These are phyloP conservation scores for Aselliscus stoliczkanus DNA, from an alignment of 2,797 vertebrate species.

Conservation along the genomic window DNA sequence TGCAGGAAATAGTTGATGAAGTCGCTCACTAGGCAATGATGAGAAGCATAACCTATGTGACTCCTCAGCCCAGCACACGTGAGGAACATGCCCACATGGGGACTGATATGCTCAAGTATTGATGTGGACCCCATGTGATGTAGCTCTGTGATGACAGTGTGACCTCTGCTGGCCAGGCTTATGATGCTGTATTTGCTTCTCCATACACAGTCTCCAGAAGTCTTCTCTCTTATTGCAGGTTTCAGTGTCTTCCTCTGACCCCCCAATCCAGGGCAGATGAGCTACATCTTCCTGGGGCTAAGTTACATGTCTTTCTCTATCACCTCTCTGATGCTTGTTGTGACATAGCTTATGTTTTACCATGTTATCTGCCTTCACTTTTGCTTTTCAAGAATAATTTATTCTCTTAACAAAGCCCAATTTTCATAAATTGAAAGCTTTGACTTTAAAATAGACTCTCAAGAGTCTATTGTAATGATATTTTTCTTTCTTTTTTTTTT, in stretches of 20 bases:
- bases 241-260: background rate
- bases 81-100: background rate
- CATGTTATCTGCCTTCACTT: background rate
- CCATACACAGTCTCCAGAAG: fast-evolving
- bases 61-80: fast-evolving
- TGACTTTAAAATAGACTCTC: background rate
- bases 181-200: background rate
- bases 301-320: background rate
- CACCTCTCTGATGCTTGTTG: background rate
- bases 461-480: background rate
- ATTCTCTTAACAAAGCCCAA: background rate
- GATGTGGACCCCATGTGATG: fast-evolving
- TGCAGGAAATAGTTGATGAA: background rate
- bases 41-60: background rate
- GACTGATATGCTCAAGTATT: no score
- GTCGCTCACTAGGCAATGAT: background rate
- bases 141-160: fast-evolving
- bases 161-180: background rate
- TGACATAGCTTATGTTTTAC: background rate
- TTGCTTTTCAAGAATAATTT: background rate
- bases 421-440: background rate
- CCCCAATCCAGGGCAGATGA: background rate
- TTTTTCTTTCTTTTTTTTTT: background rate
- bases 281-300: background rate
- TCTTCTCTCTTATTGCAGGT: background rate